Percentiles rank a stretch among this genome's conserved stretches.
These are phyloP conservation scores for Procavia capensis DNA, from an alignment of 2,113 vertebrate species.

Conservation along the genomic window DNA sequence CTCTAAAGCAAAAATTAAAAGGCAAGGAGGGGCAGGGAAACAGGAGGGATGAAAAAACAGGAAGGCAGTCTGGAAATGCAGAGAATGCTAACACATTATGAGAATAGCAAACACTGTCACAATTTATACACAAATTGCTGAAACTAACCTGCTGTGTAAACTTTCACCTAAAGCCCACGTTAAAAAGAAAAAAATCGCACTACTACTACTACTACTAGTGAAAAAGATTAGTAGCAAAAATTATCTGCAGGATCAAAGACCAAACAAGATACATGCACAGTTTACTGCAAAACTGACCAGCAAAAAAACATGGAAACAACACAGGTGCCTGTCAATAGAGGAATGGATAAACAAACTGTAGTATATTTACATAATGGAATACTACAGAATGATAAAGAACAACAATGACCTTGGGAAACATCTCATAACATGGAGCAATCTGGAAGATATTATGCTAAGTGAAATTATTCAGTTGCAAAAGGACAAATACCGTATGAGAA, in stretches of 20 bases:
- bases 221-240: not conserved
- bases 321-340: too few species aligned
- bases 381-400: too few species aligned
- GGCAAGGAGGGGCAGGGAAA: not conserved
- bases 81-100: not conserved
- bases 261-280: too few species aligned
- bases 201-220: not conserved
- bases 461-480: too few species aligned
- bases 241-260: not conserved
- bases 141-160: not conserved
- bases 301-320: too few species aligned
- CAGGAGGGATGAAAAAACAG: not conserved
- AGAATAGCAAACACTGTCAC: not conserved
- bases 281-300: too few species aligned
- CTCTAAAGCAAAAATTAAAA: not conserved
- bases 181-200: not conserved
- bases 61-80: not conserved
- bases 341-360: too few species aligned
- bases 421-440: too few species aligned
- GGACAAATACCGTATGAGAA: too few species aligned
- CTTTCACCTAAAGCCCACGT: not conserved
- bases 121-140: not conserved
- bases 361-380: too few species aligned
- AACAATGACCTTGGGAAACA: too few species aligned
- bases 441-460: too few species aligned